Conservation (phyloP, 2,797 vertebrate species). For the Sebastes cheni region DNA sequence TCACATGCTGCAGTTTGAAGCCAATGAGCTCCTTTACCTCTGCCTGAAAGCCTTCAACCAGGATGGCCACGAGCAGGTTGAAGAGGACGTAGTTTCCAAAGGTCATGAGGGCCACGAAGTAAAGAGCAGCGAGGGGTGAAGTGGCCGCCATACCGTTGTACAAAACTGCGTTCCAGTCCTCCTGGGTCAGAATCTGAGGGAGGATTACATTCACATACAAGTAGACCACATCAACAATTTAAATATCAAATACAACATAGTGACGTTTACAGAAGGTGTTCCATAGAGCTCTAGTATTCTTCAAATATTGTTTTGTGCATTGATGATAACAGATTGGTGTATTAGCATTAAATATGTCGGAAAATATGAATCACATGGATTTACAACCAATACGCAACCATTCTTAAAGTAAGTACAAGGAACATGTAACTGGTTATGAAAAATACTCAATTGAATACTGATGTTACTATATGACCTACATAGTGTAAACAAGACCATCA, state of each 20-base stretch:
- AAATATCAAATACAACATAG: background rate
- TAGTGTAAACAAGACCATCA: background rate
- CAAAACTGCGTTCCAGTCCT: constrained; percentile 97
- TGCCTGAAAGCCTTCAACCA: constrained; percentile 97
- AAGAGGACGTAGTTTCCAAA: constrained; percentile 98
- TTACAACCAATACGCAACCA: background rate
- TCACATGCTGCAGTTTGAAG: background rate
- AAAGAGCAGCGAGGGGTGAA: constrained; percentile 93
- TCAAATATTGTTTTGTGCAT: background rate
- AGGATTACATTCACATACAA: background rate
- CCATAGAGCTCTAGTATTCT: background rate
- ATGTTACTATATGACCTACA: background rate
- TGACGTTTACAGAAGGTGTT: background rate
- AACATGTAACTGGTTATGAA: background rate
- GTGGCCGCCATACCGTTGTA: constrained; percentile 98
- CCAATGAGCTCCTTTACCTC: constrained; percentile 83
- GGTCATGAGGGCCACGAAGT: constrained; percentile 98
- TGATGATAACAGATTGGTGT: background rate
- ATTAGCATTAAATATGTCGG: background rate
- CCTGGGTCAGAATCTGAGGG: constrained; percentile 93
- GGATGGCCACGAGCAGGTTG: constrained; percentile 95
- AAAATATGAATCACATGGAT: background rate
- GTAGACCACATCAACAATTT: background rate
- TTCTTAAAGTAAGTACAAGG: background rate
- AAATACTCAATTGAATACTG: background rate